Base-by-base conservation (phyloP, 2,888 invertebrate species). In the Seira ritae region DNA sequence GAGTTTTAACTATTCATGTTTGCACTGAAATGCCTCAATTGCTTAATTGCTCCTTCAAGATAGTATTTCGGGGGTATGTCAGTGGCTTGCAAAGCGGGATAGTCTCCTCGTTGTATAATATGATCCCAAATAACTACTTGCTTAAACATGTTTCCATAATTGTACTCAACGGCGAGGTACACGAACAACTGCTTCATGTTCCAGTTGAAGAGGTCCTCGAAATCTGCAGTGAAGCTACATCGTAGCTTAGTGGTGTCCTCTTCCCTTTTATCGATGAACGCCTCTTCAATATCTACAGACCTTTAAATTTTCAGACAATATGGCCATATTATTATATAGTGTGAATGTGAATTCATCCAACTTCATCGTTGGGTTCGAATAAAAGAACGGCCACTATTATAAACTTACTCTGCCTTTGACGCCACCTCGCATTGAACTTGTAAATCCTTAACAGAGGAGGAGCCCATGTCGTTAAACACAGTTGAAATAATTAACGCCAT, bases 171-270 rank as follows among this genome's bases (percentile, higher is more conserved):
- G 8, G 65, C 20, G 1, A 74, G 0, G 22, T 42, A 74, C 15
- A 74, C 66, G 37, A 22, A 65, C 19, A 74, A 12, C n/a, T 66
- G 74, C 66, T 74, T 74, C 15, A 74, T 66, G 19, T 74, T 74
- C 74, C 74, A 74, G 46, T 74, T 74, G 42, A 74, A 74, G 1
- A 74, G 3, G 4, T 10, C 3, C 6, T 8, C 0, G 15, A 74
- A 66, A 20, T 66, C 66, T 31, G 66, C 74, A 15, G 15, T 12
- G 6, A 12, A 24, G 19, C 46, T 46, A 31, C 31, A 31, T 4
- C 2, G 31, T 8, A 31, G 31, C 31, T 31, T 31, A n/a, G n/a
- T n/a, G n/a, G n/a, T 8, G 31, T 15, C 3, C 55, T 55, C 17
- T 55, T 55, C 55, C n/a, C 15, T 15, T 17, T 12, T 15, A 55